A percentile compares a stretch with the other conserved stretches of the same genome.
phyloP scores from a whole-genome alignment of 2,888 invertebrate genomes.

The Falcaria lacertinaria region DNA sequence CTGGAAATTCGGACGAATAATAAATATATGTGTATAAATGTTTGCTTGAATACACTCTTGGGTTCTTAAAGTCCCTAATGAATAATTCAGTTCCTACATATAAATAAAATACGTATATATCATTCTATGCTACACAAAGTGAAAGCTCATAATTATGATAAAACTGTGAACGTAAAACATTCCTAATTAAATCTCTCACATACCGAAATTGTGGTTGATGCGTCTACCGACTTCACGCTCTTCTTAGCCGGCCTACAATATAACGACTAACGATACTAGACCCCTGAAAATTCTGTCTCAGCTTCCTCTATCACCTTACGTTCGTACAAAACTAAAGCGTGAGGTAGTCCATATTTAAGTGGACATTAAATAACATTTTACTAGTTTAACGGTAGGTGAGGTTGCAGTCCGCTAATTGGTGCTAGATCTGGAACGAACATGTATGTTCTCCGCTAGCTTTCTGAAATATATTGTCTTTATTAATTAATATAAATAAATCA shows the following conservation, averaged over 20 bases:
- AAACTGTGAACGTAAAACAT: slow-evolving; percentile 28
- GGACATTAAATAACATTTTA: slow-evolving; percentile 31
- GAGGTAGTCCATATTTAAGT: slow-evolving; percentile 15
- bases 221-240: slow-evolving; percentile 46
- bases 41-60: too few relatives aligned
- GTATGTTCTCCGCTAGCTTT: slow-evolving; percentile 4
- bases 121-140: slow-evolving; percentile 20
- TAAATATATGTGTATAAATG: too few relatives aligned
- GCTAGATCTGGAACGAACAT: slow-evolving; percentile 19
- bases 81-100: neutral
- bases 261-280: slow-evolving; percentile 13
- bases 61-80: too few relatives aligned
- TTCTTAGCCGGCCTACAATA: slow-evolving; percentile 37
- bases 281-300: slow-evolving; percentile 7
- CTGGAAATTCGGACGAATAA: too few relatives aligned
- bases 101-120: too few relatives aligned
- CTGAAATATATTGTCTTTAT: neutral
- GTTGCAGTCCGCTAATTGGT: slow-evolving; percentile 28
- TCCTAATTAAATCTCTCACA: slow-evolving; percentile 42
- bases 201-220: slow-evolving; percentile 33
- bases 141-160: slow-evolving; percentile 42
- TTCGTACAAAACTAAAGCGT: neutral
- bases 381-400: slow-evolving; percentile 29
- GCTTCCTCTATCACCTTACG: neutral
- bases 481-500: neutral